Evolutionary conservation across 2,888 invertebrate species (phyloP), one percentile per base, ranked within the genome.

Genomic region (Nephrotoma appendiculata): DNA sequence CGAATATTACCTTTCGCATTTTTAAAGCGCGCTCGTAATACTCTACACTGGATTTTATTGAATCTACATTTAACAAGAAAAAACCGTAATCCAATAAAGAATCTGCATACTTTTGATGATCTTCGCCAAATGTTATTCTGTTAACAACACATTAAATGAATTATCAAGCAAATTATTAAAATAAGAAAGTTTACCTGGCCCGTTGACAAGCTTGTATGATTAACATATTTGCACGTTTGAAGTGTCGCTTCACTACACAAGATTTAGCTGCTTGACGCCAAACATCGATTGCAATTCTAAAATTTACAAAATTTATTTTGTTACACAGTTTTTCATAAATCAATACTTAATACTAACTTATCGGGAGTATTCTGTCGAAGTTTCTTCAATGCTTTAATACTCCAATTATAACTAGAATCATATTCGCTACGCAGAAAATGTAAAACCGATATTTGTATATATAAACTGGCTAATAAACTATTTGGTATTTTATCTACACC

Each of bases 11-110:
- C 89, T 94, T 94, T 87, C 97, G 94, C 57, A 96, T 95, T 83
- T 93, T 92, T 88, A 98, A 92, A 0, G 97, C 96, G 90, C 94
- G 94, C 93, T 95, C 95, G 90, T 98, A 98, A 0, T 97, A 95
- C 87, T 94, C 93, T n/a, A 98, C 96, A 90, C 97, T 96, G 90
- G 96, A 95, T 88, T 94, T 93, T 88, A 97, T 96, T 86, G 95
- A 95, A 92, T 98, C 98, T 86, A 96, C 95, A 92, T 98, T 98
- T 89, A 98, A 93, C 89, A 98, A 93, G 91, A 96, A 98, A 93
- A 97, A 98, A 88, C 97, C 98, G 91, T 96, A 97, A 92, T 98
- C 98, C 88, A 96, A 93, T 87, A 98, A 93, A 83, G 96, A 95
- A 91, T 97, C 96, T 41, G 98, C 96, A 91, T 95, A 96, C 89